phyloP scores from a whole-genome alignment of 2,797 vertebrate species.

The Phoeniculus purpureus region DNA sequence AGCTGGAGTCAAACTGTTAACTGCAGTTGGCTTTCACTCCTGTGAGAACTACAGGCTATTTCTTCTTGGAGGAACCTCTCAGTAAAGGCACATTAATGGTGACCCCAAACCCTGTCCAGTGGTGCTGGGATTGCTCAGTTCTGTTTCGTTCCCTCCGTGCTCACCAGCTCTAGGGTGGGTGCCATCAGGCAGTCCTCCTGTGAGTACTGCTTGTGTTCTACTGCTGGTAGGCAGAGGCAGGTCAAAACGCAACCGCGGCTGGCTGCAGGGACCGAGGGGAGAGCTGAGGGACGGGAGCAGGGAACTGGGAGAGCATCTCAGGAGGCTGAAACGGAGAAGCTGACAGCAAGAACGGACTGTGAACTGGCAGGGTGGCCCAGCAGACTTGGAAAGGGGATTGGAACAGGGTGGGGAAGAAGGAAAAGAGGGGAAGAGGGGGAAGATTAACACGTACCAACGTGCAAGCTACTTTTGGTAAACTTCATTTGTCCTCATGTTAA shows the following conservation, averaged over 20 bases:
- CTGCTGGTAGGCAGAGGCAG: background rate
- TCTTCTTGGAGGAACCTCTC: slow-evolving; percentile 5
- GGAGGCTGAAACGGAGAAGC: background rate
- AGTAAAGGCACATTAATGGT: background rate
- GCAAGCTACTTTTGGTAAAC: background rate
- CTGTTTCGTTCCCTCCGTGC: background rate
- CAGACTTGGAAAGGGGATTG: background rate
- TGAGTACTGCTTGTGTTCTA: background rate
- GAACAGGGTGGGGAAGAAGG: background rate
- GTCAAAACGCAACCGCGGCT: background rate
- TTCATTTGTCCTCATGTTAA: no score
- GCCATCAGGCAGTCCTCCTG: background rate
- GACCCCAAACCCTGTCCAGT: background rate
- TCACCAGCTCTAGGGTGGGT: background rate
- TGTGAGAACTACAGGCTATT: slow-evolving; percentile 40
- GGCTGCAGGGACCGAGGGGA: background rate
- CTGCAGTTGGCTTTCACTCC: slow-evolving; percentile 21
- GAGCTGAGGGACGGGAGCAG: background rate
- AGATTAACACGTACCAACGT: background rate
- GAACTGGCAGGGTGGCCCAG: background rate
- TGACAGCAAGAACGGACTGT: background rate
- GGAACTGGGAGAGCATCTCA: background rate
- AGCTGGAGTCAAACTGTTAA: slow-evolving; percentile 27
- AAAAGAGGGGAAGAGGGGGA: background rate
- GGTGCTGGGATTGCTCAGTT: background rate